phyloP scores from a whole-genome alignment of 37 sponge, comb jelly and placozoan genomes.

The Haliclona indistincta region DNA sequence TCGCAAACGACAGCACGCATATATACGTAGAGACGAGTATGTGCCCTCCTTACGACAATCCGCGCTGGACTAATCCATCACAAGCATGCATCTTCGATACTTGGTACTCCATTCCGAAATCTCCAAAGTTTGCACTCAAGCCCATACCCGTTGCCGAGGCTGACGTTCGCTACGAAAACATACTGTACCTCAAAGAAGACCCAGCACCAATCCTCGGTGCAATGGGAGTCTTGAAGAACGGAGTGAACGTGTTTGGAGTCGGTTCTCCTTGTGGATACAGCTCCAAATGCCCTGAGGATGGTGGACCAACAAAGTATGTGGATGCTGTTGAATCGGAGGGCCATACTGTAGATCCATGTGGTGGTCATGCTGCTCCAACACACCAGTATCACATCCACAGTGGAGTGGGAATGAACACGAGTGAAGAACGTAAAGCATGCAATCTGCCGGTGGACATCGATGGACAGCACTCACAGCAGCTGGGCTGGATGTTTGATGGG shows the following conservation, averaged over 20 bases:
- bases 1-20: constrained; percentile 2
- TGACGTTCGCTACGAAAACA: constrained; percentile 11
- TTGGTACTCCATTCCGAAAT: constrained; percentile 35
- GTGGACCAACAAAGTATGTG: constrained; percentile 53
- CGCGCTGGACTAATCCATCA: constrained; percentile 54
- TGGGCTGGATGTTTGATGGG: constrained; percentile 78
- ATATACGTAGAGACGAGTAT: constrained; percentile 6
- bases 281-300: constrained; percentile 46
- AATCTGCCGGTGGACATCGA: constrained; percentile 35
- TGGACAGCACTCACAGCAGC: constrained; percentile 63
- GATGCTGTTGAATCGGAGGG: constrained; percentile 81
- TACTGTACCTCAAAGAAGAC: constrained; percentile 60
- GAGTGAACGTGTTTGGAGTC: constrained; percentile 70
- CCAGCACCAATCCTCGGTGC: constrained; percentile 61
- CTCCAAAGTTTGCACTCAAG: constrained; percentile 13
- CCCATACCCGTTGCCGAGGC: constrained; percentile 56
- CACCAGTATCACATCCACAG: constrained; percentile 63
- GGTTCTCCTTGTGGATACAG: constrained; percentile 77
- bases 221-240: constrained; percentile 59
- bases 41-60: constrained; percentile 65
- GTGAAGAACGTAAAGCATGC: constrained; percentile 16
- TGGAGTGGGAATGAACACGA: constrained; percentile 23
- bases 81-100: constrained; percentile 30
- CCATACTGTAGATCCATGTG: constrained; percentile 65
- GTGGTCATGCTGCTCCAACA: constrained; percentile 59